These are phyloP conservation scores for Drosophila punjabiensis DNA, from an alignment of 1,140 invertebrate genomes.

Conservation along the genomic window DNA sequence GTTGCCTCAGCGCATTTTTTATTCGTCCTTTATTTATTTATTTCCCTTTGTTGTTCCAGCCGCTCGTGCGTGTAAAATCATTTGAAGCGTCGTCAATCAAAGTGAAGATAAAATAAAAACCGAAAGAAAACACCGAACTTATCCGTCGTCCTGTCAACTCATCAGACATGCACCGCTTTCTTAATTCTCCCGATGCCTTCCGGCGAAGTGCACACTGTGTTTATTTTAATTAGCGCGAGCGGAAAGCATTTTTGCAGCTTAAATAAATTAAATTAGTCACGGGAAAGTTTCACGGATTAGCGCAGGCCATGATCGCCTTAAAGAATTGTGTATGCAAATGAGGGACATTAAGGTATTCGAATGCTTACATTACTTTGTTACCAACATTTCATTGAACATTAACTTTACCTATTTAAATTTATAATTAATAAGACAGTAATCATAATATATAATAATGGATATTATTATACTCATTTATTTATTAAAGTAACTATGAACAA, in stretches of 20 bases:
- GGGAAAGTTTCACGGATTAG: slow-evolving; percentile 10
- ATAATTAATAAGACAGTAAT: no score
- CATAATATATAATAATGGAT: no score
- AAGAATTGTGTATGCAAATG: slow-evolving; percentile 52
- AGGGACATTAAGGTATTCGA: slow-evolving; percentile 5
- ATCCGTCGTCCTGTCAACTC: slow-evolving; percentile 63
- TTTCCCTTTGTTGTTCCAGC: slow-evolving; percentile 49
- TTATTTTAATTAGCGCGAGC: slow-evolving; percentile 76
- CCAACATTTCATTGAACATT: no score
- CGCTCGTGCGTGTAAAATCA: slow-evolving; percentile 82
- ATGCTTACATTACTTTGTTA: no score
- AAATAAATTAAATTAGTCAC: slow-evolving; percentile 55
- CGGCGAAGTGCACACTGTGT: slow-evolving; percentile 72
- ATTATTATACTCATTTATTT: background rate
- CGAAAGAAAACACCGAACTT: slow-evolving; percentile 58
- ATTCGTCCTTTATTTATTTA: slow-evolving; percentile 22
- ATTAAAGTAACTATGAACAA: no score
- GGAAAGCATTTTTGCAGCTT: slow-evolving; percentile 34
- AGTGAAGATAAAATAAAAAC: slow-evolving; percentile 63
- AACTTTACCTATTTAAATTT: no score
- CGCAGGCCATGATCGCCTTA: slow-evolving; percentile 19
- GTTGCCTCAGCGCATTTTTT: slow-evolving; percentile 17
- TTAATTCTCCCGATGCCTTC: slow-evolving; percentile 43
- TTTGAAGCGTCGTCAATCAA: slow-evolving; percentile 80
- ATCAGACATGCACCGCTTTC: slow-evolving; percentile 75